Evolutionary conservation across 2,888 invertebrate genomes (phyloP).

Genomic region (Drosophila trichaetosa): DNA sequence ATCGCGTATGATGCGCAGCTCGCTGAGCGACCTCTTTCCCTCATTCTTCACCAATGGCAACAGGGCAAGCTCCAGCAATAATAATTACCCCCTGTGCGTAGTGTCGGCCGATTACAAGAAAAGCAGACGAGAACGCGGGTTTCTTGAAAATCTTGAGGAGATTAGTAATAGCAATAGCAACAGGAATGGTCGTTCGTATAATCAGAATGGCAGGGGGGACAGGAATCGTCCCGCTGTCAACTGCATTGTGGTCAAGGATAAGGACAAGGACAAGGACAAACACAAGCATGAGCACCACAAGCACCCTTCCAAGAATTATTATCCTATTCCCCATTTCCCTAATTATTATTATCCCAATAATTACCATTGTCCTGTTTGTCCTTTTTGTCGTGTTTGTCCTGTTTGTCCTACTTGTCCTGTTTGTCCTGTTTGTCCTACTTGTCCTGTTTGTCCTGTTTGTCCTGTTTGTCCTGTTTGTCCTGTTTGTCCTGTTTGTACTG

Average conservation of each 20-base stretch:
- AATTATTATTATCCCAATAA: too few species aligned
- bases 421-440: too few species aligned
- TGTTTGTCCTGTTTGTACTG: too few species aligned
- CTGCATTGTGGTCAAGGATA: slow-evolving; percentile 34
- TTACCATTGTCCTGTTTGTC: too few species aligned
- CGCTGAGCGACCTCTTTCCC: slow-evolving; percentile 53
- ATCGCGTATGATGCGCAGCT: slow-evolving; percentile 69
- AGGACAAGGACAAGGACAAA: background rate
- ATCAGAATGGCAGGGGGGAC: background rate
- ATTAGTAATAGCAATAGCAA: background rate
- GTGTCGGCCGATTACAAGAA: slow-evolving; percentile 32
- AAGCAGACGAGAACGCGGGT: background rate
- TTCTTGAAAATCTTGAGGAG: background rate
- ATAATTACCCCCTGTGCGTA: slow-evolving; percentile 70
- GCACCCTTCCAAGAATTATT: too few species aligned
- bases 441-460: too few species aligned
- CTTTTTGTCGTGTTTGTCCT: too few species aligned
- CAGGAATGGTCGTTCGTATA: background rate
- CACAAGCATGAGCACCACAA: too few species aligned
- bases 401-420: too few species aligned
- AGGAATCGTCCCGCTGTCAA: slow-evolving; percentile 4
- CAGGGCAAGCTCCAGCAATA: slow-evolving; percentile 8
- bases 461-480: too few species aligned
- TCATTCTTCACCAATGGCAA: slow-evolving; percentile 38
- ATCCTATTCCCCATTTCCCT: too few species aligned